Base-by-base conservation (phyloP, 2,113 vertebrate species). In the Sakesphorus luctuosus region DNA sequence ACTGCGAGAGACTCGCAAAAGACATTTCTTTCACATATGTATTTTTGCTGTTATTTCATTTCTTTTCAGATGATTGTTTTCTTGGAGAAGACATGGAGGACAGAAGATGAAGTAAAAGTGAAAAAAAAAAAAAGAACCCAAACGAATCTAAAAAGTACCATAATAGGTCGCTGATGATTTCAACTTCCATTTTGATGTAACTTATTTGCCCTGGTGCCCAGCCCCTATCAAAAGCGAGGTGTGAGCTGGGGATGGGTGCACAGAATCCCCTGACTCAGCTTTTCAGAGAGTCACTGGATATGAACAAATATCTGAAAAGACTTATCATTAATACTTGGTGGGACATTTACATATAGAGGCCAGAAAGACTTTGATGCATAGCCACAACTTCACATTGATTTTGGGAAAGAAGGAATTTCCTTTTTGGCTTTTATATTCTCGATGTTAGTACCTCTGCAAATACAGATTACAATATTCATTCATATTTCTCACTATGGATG, bases 41-140 rank as follows among this genome's bases (percentile, higher is more conserved):
- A 14, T 62, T 91, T 69, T 72, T 72, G 9, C 24, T 73, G 6
- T 7, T 26, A 29, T 38, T 87, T 87, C 0, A 4, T n/a, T 50
- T 72, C 10, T 79, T 80, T 71, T n/a, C 56, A 31, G n/a, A 49
- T 8, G 10, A 29, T 14, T 47, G 14, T 35, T 88, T 73, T 40
- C 20, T 82, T n/a, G 14, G 21, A 72, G 47, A 79, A 68, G 16
- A 5, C 15, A 35, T 8, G 20, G 33, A 83, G 19, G 20, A 50
- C 5, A 83, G 56, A 49, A 75, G 6, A 20, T 47, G 19, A 69
- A 62, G 15, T 29, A 78, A 87, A 84, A 65, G 18, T 13, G n/a
- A 9, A 2, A 46, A 65, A 61, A 38, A 20, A 31, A 40, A 9
- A 2, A 0, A 40, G 38, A 40, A 40, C 38, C 10, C 38, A 40